Percentiles rank a stretch among this genome's conserved stretches.
Conservation (phyloP, 2,888 invertebrate species). For the Orchesellides sinensis region DNA sequence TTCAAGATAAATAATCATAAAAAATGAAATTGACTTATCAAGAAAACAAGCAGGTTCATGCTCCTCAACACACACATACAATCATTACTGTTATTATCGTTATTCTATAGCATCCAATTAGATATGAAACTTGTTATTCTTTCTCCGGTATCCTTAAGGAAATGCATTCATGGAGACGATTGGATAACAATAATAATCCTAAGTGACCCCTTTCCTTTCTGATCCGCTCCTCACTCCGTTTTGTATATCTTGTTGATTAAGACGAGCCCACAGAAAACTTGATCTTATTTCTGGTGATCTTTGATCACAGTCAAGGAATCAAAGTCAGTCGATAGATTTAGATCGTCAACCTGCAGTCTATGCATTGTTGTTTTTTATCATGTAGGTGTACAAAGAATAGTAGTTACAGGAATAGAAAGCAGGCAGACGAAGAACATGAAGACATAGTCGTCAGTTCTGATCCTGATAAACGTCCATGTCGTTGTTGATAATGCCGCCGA, state of each 20-base stretch:
- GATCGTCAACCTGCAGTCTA: slow-evolving; percentile 2
- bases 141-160: slow-evolving; percentile 5
- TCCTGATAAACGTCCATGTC: slow-evolving; percentile 20
- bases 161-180: slow-evolving; percentile 33
- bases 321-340: slow-evolving; percentile 40
- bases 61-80: slow-evolving; percentile 22
- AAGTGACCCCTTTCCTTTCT: slow-evolving; percentile 43
- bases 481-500: slow-evolving; percentile 36
- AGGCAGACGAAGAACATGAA: slow-evolving; percentile 29
- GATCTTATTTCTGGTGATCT: slow-evolving; percentile 37
- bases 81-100: slow-evolving; percentile 47
- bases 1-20: slow-evolving; percentile 62
- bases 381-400: no score
- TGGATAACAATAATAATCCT: slow-evolving; percentile 30
- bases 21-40: slow-evolving; percentile 69
- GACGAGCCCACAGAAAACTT: no score
- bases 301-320: slow-evolving; percentile 43
- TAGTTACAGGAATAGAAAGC: neutral
- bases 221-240: neutral
- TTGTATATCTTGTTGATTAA: no score
- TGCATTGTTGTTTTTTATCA: neutral
- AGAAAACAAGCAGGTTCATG: slow-evolving; percentile 66
- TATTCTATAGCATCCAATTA: slow-evolving; percentile 51
- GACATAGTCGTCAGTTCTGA: slow-evolving; percentile 37
- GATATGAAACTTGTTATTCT: slow-evolving; percentile 55